phyloP scores from a whole-genome alignment of 2,797 vertebrate genomes.

The Notamacropus eugenii region DNA sequence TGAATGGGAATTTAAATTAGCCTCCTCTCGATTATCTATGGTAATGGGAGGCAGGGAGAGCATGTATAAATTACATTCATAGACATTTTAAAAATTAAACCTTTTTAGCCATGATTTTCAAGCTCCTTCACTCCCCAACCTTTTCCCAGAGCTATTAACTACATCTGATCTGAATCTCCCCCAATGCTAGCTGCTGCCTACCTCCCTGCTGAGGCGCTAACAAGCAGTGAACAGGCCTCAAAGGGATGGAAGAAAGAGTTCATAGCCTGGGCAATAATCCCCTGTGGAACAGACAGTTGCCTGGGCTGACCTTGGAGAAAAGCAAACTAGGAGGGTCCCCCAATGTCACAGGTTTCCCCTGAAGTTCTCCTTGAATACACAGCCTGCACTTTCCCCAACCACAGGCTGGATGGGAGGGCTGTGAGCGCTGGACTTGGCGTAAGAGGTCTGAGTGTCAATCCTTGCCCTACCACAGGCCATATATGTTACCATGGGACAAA shows the following conservation, averaged over 20 bases:
- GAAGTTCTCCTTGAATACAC: background rate
- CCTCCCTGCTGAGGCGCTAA: conserved; percentile 6
- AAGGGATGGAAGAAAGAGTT: background rate
- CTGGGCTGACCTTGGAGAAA: background rate
- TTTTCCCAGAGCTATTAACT: conserved; percentile 4
- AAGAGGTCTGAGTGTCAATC: background rate
- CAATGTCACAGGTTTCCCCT: background rate
- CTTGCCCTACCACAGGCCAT: background rate
- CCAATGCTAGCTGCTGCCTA: background rate
- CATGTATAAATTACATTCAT: background rate
- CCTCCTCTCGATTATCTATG: background rate
- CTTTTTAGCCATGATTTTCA: conserved; percentile 1
- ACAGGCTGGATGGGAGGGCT: background rate
- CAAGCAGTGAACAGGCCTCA: background rate
- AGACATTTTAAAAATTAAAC: conserved; percentile 5
- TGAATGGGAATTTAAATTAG: conserved; percentile 5
- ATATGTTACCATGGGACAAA: background rate
- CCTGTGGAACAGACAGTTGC: background rate
- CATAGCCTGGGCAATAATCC: background rate
- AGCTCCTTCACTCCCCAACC: background rate
- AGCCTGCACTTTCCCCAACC: background rate
- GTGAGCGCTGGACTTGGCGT: background rate
- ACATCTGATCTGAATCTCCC: conserved; percentile 3
- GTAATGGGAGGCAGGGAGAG: background rate
- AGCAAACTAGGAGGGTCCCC: background rate